Evolutionary conservation across 1,140 invertebrate genomes (phyloP).

Genomic region (Coelopa frigida): DNA sequence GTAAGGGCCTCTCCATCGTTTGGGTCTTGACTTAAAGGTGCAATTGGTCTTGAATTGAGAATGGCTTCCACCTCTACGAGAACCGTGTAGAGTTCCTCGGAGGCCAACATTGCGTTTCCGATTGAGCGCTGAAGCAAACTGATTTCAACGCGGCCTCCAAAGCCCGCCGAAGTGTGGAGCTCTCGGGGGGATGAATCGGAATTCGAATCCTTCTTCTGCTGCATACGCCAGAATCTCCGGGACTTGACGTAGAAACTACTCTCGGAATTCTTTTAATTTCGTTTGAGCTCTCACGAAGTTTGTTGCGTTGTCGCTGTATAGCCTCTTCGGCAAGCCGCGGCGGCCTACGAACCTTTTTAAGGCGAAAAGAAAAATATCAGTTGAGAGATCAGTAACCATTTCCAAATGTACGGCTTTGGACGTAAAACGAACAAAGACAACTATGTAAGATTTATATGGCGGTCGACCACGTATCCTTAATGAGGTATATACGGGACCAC

Average conservation of each 20-base stretch:
- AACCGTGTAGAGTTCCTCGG: constrained; percentile 9
- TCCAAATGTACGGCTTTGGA: constrained; percentile 32
- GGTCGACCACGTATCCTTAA: constrained; percentile 5
- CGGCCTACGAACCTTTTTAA: constrained; percentile 18
- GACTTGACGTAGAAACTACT: constrained; percentile 2
- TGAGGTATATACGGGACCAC: constrained; percentile 6
- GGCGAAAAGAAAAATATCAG: constrained; percentile 17
- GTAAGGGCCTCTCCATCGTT: constrained; percentile 19
- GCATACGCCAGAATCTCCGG: background rate
- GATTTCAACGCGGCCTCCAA: constrained; percentile 18
- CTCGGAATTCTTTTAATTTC: constrained; percentile 10
- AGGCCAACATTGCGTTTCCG: constrained; percentile 8
- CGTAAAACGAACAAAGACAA: constrained; percentile 19
- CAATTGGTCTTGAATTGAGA: constrained; percentile 22
- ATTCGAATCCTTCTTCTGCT: constrained; percentile 18
- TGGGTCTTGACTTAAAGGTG: constrained; percentile 13
- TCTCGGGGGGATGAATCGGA: constrained; percentile 22
- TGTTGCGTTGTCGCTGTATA: constrained; percentile 35
- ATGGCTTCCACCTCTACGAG: constrained; percentile 20
- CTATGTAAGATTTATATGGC: constrained; percentile 13
- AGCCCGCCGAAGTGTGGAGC: constrained; percentile 29
- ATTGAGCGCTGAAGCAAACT: too few species aligned
- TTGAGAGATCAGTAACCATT: constrained; percentile 18
- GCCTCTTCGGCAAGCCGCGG: constrained; percentile 13
- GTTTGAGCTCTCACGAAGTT: constrained; percentile 28